Base-by-base conservation (phyloP, 1,140 invertebrate genomes). In the Caenorhabditis tropicalis region DNA sequence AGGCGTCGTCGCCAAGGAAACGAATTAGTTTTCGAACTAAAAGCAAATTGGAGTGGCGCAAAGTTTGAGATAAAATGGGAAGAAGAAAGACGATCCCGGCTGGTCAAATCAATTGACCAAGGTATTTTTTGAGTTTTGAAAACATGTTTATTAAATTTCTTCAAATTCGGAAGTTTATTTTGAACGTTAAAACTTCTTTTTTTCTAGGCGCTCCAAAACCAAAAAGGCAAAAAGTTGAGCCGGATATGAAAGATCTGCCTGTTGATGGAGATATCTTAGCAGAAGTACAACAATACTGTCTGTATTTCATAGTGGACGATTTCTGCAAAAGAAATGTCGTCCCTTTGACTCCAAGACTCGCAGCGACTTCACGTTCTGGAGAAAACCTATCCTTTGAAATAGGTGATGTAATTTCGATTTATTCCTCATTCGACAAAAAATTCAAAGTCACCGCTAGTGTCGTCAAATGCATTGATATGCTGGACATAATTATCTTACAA, bases 401-500 rank as follows among this genome's bases (percentile, higher is more conserved):
- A 31, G 56, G 56, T 58, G 56, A 58, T 29, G 21, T 29, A 29
- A 24, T 58, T 58, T 21, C 29, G 0, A 58, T 58, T 1, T 27
- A 27, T 31, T 58, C 56, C 12, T 58, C 21, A 27, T 58, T 16
- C 1, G 56, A 58, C 6, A 31, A 58, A n/a, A 46, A 43, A 1
- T 24, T 74, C 0, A 21, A 74, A 39, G 65, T 74, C 1, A n/a
- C 1, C 15, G 43, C 65, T 9, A 31, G 65, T 39, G 65, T 24
- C n/a, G 65, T 39, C 0, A 36, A 43, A 74, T 15, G 36, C n/a
- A 29, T 46, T 36, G 79, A 46, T 27, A 46, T 24, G 51, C 19
- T 80, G 0, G 79, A 80, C 24, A 51, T 27, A 16, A 80, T 80
- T 24, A 80, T 80, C n/a, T 51, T 80, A 46, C 3, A 51, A 51